Evolutionary conservation across 1,140 invertebrate genomes (phyloP), one percentile per base, ranked within the genome.

Genomic region (Octopus bimaculoides): DNA sequence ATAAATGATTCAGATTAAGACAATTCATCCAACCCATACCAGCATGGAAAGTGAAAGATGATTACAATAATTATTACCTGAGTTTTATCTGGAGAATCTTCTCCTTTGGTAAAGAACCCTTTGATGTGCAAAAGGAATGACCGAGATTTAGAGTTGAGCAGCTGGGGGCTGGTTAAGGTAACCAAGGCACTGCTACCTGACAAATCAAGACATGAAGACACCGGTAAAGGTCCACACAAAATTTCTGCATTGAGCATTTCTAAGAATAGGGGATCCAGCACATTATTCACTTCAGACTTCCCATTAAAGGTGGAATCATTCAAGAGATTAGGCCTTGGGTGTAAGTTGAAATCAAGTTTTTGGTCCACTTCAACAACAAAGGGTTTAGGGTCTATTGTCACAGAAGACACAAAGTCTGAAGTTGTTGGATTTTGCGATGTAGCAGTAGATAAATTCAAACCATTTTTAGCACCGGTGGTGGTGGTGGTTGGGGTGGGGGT

Each of bases 161-260:
- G 90, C 84, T 94, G 93, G 0, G 96, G 95, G 85, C 96, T 97
- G 0, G 96, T 95, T 17, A 97, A 91, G 17, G 95, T 96, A 7
- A 97, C 92, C 41, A 93, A 93, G 12, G 96, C 96, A 53, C 93
- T 93, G 85, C 95, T 94, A 85, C 95, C 95, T 0, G 95, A 95
- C 73, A 97, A 86, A 89, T 97, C 96, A 80, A 97, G 92, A 82
- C 94, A 95, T 2, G 93, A 93, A 10, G 93, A 92, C 5, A 97
- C 90, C 85, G 94, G 93, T 3, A 97, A 92, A 9, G 96, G 96
- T 4, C 96, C 96, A 79, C 95, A 96, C 10, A 97, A 88, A 78
- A 97, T 94, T 87, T 97, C 96, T 1, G 95, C 95, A 90, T 96
- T 96, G 85, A 96, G 95, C 12, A 94, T 93, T 81, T 94, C 93